These are phyloP conservation scores for Heteractis magnifica DNA, from an alignment of 92 coral and sea anemone species.

Conservation along the genomic window DNA sequence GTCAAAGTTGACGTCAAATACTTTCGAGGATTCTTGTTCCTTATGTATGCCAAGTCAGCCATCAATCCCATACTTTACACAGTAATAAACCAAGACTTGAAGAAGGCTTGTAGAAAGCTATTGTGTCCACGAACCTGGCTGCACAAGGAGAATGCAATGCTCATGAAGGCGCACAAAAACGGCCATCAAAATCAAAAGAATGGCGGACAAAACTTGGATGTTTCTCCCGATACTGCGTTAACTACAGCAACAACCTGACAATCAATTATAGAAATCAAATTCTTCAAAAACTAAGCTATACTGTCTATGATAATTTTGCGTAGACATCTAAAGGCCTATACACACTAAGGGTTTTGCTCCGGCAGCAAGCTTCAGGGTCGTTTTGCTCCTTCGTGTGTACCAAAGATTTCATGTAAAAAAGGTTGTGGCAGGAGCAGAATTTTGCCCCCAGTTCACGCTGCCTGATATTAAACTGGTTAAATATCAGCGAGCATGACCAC, in stretches of 20 bases:
- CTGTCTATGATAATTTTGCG: too few species aligned
- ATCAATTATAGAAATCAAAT: too few species aligned
- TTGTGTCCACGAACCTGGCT: conserved; percentile 18
- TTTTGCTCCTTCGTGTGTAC: too few species aligned
- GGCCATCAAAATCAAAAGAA: neutral
- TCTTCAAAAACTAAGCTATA: too few species aligned
- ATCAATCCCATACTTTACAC: conserved; percentile 82
- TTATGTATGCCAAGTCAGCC: conserved; percentile 92
- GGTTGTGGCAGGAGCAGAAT: too few species aligned
- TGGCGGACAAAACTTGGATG: neutral
- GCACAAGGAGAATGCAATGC: conserved; percentile 32
- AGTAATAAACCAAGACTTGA: conserved; percentile 77
- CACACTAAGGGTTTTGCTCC: too few species aligned
- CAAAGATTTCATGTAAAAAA: too few species aligned
- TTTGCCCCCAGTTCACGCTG: too few species aligned
- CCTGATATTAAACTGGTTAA: too few species aligned
- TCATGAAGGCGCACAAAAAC: conserved; percentile 7
- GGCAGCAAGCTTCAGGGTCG: too few species aligned
- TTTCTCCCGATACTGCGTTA: neutral
- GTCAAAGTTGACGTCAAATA: conserved; percentile 56
- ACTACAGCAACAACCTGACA: neutral
- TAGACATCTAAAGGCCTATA: too few species aligned
- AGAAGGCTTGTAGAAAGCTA: conserved; percentile 51
- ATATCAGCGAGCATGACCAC: too few species aligned
- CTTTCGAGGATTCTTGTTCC: conserved; percentile 72